Evolutionary conservation across 2,888 invertebrate species (phyloP), one percentile per base, ranked within the genome.

Genomic region (Bruchidius siliquastri): DNA sequence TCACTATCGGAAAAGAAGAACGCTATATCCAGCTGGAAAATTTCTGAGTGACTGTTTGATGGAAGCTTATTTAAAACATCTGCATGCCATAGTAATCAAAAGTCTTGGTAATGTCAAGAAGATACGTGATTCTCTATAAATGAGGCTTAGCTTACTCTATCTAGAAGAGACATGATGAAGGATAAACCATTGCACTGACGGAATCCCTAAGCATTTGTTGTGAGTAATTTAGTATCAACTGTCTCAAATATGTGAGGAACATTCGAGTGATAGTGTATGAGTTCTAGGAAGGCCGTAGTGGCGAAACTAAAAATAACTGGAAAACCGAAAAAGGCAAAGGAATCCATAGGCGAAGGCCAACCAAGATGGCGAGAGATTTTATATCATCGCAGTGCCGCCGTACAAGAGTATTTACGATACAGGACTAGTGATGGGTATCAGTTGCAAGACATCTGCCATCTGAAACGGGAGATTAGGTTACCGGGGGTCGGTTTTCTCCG

Each of bases 361-460:
- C 49, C 13, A 49, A 8, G 49, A 49, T 1, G 49, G 49, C 3
- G 49, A 49, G 49, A 49, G 49, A 49, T 49, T 49, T 49, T 49
- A 49, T 49, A 49, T 49, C 49, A 13, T 49, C 49, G 49, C 49
- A 1, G 49, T 49, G 49, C 18, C 49, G 18, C 3, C 49, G 49
- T 49, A 49, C 49, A 73, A 75, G 73, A 72, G 79, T 81, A 80
- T 80, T 80, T 81, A 81, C 81, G 80, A 81, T 78, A 80, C 49
- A 49, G 49, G 49, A 18, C 49, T 49, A 13, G 49, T 84, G 85
- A 85, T 85, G 84, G 84, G 83, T 85, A 85, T 86, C 85, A 83
- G 82, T 85, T 86, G 84, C 85, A 84, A 84, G 83, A 85, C 86
- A 86, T 85, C 86, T 85, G 86, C 83, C 81, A 85, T 82, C 78